These are phyloP conservation scores for Chaetura pelagica DNA, from an alignment of 2,113 vertebrate species.

Conservation along the genomic window DNA sequence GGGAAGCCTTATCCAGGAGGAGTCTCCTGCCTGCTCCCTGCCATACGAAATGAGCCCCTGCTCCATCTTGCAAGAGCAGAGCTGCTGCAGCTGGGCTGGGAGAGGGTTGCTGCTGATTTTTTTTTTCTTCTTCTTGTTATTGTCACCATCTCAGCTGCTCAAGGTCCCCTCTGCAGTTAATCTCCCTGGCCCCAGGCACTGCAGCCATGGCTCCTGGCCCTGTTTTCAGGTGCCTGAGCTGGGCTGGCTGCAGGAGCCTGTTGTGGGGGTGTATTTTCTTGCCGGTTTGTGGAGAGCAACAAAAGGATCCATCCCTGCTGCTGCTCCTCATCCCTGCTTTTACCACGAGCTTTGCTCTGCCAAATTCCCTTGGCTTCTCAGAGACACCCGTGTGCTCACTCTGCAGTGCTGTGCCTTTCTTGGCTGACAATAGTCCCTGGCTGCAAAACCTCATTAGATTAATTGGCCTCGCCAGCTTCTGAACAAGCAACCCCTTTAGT, in stretches of 20 bases:
- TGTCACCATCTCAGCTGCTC: constrained; percentile 13
- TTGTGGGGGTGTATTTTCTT: background rate
- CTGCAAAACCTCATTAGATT: constrained; percentile 72
- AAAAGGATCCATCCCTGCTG: constrained; percentile 18
- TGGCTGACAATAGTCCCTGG: constrained; percentile 63
- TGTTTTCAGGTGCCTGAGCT: background rate
- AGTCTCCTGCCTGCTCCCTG: background rate
- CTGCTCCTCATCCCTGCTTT: constrained; percentile 20
- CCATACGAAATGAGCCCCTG: background rate
- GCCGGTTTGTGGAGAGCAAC: background rate
- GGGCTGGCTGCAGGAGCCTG: background rate
- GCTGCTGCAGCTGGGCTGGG: background rate
- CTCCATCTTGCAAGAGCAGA: constrained; percentile 7
- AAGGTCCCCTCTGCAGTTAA: background rate
- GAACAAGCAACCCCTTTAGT: constrained; percentile 57
- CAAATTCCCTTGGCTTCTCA: constrained; percentile 56
- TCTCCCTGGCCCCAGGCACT: background rate
- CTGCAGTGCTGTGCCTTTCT: constrained; percentile 40
- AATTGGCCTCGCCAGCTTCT: constrained; percentile 67
- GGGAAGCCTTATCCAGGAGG: background rate
- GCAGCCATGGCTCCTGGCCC: background rate
- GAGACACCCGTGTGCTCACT: constrained; percentile 28
- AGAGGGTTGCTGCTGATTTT: background rate
- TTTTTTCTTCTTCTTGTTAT: background rate
- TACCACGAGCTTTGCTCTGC: constrained; percentile 8